Evolutionary conservation across 2,797 vertebrate species (phyloP).

Genomic region (Tympanoctomys barrerae): DNA sequence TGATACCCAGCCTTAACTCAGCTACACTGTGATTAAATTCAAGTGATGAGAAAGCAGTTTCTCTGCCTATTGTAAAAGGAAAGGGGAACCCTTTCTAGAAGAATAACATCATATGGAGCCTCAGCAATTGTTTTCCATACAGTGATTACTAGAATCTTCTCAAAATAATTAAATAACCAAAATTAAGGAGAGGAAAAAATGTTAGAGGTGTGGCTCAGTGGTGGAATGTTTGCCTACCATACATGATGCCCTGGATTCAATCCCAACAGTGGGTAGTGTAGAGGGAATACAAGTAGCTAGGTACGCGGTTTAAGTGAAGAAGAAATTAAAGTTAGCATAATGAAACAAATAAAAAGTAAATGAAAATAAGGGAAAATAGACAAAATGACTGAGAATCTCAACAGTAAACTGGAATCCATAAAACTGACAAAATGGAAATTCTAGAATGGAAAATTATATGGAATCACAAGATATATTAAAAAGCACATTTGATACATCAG

Average conservation of each 20-base stretch:
- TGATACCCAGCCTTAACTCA: neutral
- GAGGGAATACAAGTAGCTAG: neutral
- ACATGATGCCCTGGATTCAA: neutral
- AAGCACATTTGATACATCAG: neutral
- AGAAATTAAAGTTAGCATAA: neutral
- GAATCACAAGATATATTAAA: neutral
- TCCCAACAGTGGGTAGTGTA: neutral
- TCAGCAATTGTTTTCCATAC: neutral
- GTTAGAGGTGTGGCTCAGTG: neutral
- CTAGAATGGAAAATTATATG: neutral
- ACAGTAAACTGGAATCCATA: neutral
- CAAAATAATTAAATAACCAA: neutral
- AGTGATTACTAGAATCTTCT: neutral
- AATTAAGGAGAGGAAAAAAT: neutral
- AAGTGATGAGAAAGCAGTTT: neutral
- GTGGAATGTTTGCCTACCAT: neutral
- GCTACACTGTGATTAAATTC: neutral
- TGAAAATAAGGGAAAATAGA: conserved; percentile 8
- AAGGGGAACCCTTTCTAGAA: neutral
- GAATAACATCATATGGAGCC: neutral
- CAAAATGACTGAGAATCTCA: neutral
- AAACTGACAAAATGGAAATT: neutral
- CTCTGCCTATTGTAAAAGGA: neutral
- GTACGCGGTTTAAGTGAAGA: neutral
- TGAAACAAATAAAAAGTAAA: neutral